Evolutionary conservation across 2,113 vertebrate species (phyloP).

Genomic region (Gymnocephalus cernua): DNA sequence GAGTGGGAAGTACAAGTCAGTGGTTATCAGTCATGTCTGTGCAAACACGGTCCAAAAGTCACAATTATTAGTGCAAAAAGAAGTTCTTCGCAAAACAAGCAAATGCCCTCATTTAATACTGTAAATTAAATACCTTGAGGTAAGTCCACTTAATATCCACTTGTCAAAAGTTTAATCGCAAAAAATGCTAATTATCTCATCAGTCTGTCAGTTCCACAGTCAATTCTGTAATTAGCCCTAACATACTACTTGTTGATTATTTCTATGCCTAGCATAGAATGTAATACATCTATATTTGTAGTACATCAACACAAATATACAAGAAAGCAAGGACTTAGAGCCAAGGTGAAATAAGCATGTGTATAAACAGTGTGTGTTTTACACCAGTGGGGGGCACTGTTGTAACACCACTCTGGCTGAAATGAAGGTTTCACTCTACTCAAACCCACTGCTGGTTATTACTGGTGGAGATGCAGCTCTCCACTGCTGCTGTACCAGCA

Average conservation of each 20-base stretch:
- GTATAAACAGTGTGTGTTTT: neutral
- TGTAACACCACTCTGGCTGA: conserved; percentile 32
- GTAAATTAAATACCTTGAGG: neutral
- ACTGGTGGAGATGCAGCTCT: neutral
- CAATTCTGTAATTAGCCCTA: too few species aligned
- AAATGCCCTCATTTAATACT: neutral
- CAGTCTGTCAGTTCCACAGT: too few species aligned
- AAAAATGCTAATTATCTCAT: too few species aligned
- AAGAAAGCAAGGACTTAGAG: neutral
- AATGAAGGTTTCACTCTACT: neutral
- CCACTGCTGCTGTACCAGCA: neutral
- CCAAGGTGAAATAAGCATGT: neutral
- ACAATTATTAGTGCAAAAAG: neutral
- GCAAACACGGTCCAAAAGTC: neutral
- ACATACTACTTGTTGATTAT: neutral
- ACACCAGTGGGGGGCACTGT: conserved; percentile 74
- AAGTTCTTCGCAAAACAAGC: neutral
- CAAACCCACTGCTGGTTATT: neutral
- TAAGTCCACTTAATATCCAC: too few species aligned
- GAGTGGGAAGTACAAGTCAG: neutral
- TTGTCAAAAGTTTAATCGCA: too few species aligned
- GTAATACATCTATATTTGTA: neutral
- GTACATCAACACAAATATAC: neutral
- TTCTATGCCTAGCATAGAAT: neutral
- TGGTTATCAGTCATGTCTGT: conserved; percentile 13